Percentiles rank a stretch among this genome's conserved stretches.
phyloP scores from a whole-genome alignment of 2,113 vertebrate species.

The Archilochus colubris region DNA sequence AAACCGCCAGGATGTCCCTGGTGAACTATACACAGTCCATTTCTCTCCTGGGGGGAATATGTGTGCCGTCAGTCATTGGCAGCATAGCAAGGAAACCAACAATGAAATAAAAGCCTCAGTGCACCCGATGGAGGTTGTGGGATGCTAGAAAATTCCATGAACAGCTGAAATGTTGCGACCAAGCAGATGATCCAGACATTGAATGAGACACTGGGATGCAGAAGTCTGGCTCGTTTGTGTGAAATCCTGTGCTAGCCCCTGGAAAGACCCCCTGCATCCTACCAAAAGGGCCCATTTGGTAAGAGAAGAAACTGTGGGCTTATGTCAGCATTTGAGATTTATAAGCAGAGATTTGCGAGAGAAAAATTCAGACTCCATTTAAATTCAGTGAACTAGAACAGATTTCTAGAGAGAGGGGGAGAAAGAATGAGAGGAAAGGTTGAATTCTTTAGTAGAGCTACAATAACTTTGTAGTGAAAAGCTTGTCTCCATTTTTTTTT shows the following conservation, averaged over 20 bases:
- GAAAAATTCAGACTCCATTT: neutral
- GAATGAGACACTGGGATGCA: neutral
- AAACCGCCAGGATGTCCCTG: constrained; percentile 7
- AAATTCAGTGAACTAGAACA: neutral
- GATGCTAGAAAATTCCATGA: neutral
- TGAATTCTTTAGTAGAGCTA: neutral
- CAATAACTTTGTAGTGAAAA: neutral
- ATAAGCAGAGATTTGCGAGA: neutral
- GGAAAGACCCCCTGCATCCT: neutral
- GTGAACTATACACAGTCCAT: constrained; percentile 12
- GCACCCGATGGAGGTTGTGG: neutral
- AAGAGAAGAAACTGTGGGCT: neutral
- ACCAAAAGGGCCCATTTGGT: neutral
- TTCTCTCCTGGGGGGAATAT: neutral
- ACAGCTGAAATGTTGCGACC: neutral
- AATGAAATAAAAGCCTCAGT: neutral
- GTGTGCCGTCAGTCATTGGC: constrained; percentile 47
- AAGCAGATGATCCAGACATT: neutral
- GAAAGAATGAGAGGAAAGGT: neutral
- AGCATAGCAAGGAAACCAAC: neutral
- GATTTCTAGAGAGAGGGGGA: neutral
- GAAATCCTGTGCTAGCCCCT: neutral
- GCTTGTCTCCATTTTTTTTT: neutral
- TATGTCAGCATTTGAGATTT: neutral
- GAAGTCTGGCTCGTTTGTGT: neutral